Evolutionary conservation across 2,113 vertebrate genomes (phyloP), one percentile per base, ranked within the genome.

Genomic region (Mola mola): DNA sequence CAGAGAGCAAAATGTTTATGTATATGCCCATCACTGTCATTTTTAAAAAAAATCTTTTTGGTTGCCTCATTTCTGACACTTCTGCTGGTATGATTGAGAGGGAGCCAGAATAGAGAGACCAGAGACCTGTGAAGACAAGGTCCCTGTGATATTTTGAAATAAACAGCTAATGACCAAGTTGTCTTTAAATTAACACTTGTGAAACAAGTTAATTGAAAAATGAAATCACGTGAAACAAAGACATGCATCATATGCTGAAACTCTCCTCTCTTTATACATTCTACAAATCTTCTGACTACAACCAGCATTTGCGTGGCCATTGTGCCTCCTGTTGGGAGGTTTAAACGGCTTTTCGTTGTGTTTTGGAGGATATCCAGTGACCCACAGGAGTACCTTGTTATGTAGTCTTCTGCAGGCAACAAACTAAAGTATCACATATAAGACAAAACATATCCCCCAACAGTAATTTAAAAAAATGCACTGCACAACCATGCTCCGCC

Each of bases 381-480:
- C 67, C 48, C 64, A 60, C 15, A 51, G 51, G 44, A 73, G 47
- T 28, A 41, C 42, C 22, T 6, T 59, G 55, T 81, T 81, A 61
- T 85, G 79, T 58, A 41, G 52, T 28, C 59, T 75, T 59, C 74
- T 65, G 81, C 78, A 79, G 70, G 53, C 50, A 78, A 49, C 61
- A 66, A 70, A 79, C 71, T 72, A 81, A 86, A 75, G 81, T 46
- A 81, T 84, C 72, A 79, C 85, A 87, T 85, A 87, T 85, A 53
- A 81, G 86, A 86, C 82, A 48, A 62, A 2, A n/a, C 51, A 62
- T 69, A 83, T 69, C 85, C 85, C 79, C 64, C 75, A 81, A 56
- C 42, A 28, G 43, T 68, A 73, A 63, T 55, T 71, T 46, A 55
- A 64, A 72, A 78, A 84, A 69, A 55, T 75, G 62, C 64, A 52